Percentiles rank a stretch among this genome's conserved stretches.
These are phyloP conservation scores for Hylomyscus alleni DNA, from an alignment of 2,797 vertebrate species.

Conservation along the genomic window DNA sequence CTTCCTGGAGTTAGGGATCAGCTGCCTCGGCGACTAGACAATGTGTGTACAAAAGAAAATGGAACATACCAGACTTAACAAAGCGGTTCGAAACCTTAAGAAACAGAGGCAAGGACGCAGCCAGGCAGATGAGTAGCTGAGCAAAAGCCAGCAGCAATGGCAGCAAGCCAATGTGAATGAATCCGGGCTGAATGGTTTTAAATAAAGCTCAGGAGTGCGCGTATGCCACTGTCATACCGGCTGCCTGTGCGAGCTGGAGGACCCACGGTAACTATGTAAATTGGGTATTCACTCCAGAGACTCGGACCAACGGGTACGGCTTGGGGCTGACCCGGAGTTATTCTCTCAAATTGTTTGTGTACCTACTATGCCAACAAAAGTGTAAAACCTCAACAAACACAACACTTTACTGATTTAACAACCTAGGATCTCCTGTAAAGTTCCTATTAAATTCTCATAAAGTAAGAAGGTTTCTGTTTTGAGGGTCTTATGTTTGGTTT, in stretches of 20 bases:
- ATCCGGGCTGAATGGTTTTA: neutral
- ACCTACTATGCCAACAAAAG: neutral
- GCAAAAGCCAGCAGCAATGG: neutral
- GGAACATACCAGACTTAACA: neutral
- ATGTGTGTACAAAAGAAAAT: neutral
- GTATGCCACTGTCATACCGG: neutral
- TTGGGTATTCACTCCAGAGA: neutral
- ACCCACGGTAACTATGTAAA: neutral
- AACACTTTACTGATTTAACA: neutral
- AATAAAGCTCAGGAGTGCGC: neutral
- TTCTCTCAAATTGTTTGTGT: neutral
- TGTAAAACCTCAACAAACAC: neutral
- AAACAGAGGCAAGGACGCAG: constrained; percentile 12
- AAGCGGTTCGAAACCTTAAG: neutral
- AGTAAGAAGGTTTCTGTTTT: neutral
- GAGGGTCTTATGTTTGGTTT: neutral
- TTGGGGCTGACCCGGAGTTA: neutral
- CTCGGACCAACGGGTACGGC: neutral
- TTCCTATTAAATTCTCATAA: constrained; percentile 28
- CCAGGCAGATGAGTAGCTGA: neutral
- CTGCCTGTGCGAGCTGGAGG: neutral
- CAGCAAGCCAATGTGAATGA: neutral
- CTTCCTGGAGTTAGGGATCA: neutral
- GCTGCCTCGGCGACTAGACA: neutral
- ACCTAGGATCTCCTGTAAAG: neutral